These are phyloP conservation scores for Hemistola chrysoprasaria DNA, from an alignment of 2,888 invertebrate species.

Conservation along the genomic window DNA sequence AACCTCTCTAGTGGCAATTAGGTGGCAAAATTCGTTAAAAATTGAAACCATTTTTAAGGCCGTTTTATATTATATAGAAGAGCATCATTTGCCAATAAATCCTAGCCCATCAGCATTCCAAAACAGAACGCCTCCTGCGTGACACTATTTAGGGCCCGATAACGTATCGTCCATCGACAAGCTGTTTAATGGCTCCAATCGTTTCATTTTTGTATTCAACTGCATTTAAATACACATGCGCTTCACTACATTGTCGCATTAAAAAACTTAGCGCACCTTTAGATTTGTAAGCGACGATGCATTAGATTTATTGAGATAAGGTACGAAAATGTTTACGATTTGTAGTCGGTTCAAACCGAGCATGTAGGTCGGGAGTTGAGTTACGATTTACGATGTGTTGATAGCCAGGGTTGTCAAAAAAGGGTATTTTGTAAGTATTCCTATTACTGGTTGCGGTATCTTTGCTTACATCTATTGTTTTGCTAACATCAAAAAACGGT, in stretches of 20 bases:
- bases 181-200: neutral
- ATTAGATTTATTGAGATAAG: constrained; percentile 1
- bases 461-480: too few species aligned
- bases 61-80: neutral
- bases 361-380: constrained; percentile 13
- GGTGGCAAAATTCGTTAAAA: too few species aligned
- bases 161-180: constrained; percentile 15
- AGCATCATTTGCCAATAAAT: constrained; percentile 3
- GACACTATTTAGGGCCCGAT: constrained; percentile 28
- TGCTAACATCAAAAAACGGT: too few species aligned
- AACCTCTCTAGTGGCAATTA: too few species aligned
- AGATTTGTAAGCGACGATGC: too few species aligned
- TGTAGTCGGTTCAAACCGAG: neutral
- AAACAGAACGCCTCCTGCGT: constrained; percentile 15
- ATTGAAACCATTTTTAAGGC: too few species aligned
- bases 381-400: constrained; percentile 15
- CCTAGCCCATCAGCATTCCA: constrained; percentile 17
- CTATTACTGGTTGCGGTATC: too few species aligned
- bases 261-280: neutral
- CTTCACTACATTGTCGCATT: neutral
- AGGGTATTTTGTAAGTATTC: neutral
- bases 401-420: constrained; percentile 8
- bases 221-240: neutral
- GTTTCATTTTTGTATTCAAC: neutral
- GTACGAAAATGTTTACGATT: neutral